Percentiles rank a stretch among this genome's conserved stretches.
Evolutionary conservation across 2,113 vertebrate genomes (phyloP).

Genomic region (Alligator sinensis): DNA sequence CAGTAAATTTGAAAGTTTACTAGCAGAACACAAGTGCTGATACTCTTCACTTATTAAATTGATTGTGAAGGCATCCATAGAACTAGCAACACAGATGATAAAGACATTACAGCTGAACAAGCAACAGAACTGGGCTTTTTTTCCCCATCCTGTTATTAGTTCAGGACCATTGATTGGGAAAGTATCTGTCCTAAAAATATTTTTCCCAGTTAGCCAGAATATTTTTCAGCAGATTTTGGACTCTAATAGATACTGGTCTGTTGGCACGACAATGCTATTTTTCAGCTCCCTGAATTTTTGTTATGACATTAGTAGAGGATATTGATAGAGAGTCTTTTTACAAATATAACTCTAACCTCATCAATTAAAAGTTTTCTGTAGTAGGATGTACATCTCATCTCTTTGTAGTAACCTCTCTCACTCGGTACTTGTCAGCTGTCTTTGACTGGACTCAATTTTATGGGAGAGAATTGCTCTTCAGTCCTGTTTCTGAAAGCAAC

Average conservation of each 20-base stretch:
- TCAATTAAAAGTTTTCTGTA: background rate
- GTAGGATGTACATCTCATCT: background rate
- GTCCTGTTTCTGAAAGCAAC: background rate
- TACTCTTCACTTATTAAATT: background rate
- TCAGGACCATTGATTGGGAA: background rate
- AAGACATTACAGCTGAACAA: background rate
- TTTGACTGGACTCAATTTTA: accelerated
- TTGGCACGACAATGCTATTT: background rate
- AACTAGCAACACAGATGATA: background rate
- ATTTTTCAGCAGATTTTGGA: accelerated
- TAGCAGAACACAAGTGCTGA: background rate
- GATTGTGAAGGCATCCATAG: accelerated
- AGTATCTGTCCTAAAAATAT: background rate
- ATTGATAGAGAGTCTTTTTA: background rate
- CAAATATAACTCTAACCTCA: background rate
- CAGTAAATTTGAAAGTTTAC: background rate
- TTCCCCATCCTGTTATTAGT: background rate
- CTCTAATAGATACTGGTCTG: background rate
- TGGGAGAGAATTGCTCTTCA: background rate
- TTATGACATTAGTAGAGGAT: background rate
- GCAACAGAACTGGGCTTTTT: background rate
- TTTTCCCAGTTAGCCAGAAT: background rate
- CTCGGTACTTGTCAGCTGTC: accelerated
- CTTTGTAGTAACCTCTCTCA: background rate
- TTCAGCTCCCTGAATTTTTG: background rate